phyloP scores from a whole-genome alignment of 1,140 invertebrate species.

The Mycetomoellerius zeteki region DNA sequence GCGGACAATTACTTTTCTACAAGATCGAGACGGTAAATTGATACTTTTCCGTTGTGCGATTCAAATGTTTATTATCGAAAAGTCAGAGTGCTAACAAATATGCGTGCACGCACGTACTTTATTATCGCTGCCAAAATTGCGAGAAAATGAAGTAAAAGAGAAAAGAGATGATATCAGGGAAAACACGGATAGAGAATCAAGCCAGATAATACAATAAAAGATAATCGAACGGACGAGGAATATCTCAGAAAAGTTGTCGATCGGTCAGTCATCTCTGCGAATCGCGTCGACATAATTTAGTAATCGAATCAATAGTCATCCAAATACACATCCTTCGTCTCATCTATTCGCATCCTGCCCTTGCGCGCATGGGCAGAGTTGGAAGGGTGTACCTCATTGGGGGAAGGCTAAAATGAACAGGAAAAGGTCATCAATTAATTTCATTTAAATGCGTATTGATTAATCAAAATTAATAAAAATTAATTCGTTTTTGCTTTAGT shows the following conservation, averaged over 20 bases:
- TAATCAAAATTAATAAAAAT: background rate
- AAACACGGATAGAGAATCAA: constrained; percentile 10
- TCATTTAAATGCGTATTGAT: background rate
- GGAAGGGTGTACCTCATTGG: background rate
- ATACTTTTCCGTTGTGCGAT: background rate
- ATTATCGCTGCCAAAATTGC: background rate
- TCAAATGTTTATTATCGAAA: constrained; percentile 43
- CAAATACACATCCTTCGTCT: background rate
- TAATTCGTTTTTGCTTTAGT: background rate
- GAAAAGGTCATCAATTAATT: background rate
- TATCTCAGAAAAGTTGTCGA: constrained; percentile 41
- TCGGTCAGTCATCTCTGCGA: constrained; percentile 29
- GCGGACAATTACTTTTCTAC: background rate
- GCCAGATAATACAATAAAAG: constrained; percentile 35
- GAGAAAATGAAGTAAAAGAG: background rate
- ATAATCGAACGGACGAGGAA: constrained; percentile 23
- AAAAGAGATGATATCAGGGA: background rate
- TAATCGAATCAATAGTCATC: constrained; percentile 49
- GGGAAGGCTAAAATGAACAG: constrained; percentile 2
- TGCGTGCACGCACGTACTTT: background rate
- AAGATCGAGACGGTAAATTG: constrained; percentile 24
- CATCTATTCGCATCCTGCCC: background rate
- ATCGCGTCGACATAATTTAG: constrained; percentile 37
- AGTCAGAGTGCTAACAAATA: constrained; percentile 43
- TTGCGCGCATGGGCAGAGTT: background rate